Base-by-base conservation (phyloP, 2,113 vertebrate genomes). In the Otolemur garnettii region DNA sequence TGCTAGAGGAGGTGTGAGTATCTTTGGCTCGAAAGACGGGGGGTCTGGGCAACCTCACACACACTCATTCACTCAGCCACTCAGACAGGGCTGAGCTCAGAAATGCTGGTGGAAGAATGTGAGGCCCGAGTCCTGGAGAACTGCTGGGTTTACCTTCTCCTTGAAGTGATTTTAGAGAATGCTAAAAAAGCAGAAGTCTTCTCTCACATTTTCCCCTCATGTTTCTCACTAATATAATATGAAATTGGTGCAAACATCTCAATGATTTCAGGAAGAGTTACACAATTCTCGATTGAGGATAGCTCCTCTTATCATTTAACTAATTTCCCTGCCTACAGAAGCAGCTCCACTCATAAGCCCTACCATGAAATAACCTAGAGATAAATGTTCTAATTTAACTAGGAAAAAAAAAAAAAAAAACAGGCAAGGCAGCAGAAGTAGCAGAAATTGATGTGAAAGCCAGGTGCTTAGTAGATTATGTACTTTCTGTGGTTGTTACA, bases 121-220 rank as follows among this genome's bases (percentile, higher is more conserved):
- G 4, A 74, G 64, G 2, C 42, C 64, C 66, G 30, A 53, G 72
- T 81, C 60, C 62, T 60, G 57, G 42, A 59, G 7, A 85, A 42
- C 7, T 82, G 78, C 14, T 28, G 60, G 57, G 64, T n/a, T 93
- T 24, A 59, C 38, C 15, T 75, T 75, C 69, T 84, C 28, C 93
- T 66, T 91, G 87, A 82, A 89, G 21, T 42, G 35, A 78, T 71
- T 94, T 96, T n/a, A 66, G 77, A 95, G 62, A 85, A 68, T 85
- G 35, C 11, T 74, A 72, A 91, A 60, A 80, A 95, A 74, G 42
- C 4, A 50, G 12, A 89, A 90, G 69, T 85, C 4, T 38, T 12
- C 17, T 8, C 28, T 13, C 0, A 26, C 1, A 57, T 42, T 90
- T 55, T 21, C 42, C 28, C 18, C 7, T 38, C 3, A 14, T 18